Percentiles rank a stretch among this genome's conserved stretches.
These are phyloP conservation scores for Ennomos erosarius DNA, from an alignment of 2,888 invertebrate species.

Conservation along the genomic window DNA sequence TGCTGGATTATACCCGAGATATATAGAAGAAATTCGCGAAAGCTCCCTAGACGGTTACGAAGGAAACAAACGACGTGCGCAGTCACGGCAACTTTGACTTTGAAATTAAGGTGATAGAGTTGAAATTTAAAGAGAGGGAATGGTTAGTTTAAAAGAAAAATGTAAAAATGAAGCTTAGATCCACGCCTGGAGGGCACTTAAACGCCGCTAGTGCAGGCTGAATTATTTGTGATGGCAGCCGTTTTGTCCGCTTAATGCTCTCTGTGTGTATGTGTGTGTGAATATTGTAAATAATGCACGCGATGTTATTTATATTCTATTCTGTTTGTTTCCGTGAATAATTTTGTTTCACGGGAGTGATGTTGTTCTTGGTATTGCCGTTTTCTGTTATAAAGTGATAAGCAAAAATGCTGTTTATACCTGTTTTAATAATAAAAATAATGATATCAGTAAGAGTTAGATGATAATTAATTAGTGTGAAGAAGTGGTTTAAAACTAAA, in stretches of 20 bases:
- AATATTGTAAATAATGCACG: conserved; percentile 6
- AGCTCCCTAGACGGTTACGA: conserved; percentile 34
- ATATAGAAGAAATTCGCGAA: conserved; percentile 47
- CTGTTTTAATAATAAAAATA: no score
- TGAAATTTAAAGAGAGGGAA: conserved; percentile 8
- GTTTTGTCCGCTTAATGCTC: conserved; percentile 42
- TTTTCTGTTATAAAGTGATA: no score
- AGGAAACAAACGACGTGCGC: conserved; percentile 32
- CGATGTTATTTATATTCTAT: neutral
- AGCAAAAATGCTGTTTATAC: no score
- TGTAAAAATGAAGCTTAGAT: conserved; percentile 47
- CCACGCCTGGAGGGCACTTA: conserved; percentile 53
- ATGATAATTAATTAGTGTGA: no score
- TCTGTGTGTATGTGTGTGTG: conserved; percentile 7
- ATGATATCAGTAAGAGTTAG: no score
- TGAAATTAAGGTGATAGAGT: neutral
- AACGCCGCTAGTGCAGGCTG: conserved; percentile 49
- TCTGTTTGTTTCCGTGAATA: no score
- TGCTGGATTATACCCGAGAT: conserved; percentile 48
- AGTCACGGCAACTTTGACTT: conserved; percentile 19
- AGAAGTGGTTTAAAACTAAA: no score
- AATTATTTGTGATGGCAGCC: conserved; percentile 51
- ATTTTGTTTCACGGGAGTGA: no score
- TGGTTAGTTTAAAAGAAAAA: conserved; percentile 39
- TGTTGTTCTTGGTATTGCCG: no score